Base-by-base conservation (phyloP, 2,797 vertebrate species). In the Rousettus madagascariensis region DNA sequence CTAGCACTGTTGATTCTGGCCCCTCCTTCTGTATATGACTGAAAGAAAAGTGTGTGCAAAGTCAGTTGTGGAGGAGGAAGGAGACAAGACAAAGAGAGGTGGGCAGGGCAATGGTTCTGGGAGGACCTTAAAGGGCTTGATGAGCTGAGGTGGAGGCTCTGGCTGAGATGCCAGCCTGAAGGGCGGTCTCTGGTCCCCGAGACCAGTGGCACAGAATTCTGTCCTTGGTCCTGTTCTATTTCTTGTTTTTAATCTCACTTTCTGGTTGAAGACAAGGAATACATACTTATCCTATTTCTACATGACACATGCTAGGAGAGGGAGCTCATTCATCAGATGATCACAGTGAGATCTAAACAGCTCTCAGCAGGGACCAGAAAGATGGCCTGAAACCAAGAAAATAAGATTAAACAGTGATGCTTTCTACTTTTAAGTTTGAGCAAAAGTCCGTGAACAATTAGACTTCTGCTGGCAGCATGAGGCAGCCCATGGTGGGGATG, bases 261-360 rank as follows among this genome's bases (percentile, higher is more conserved):
- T 61, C 78, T 95, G 46, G 38, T 61, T 79, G 82, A 96, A 86
- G 94, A 92, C 43, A 92, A 94, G 71, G 82, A 86, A 85, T 65
- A 85, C 8, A 59, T 13, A 28, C 41, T 41, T 63, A 57, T 36
- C n/a, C 78, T 88, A 55, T 78, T 94, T 93, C 80, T 88, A 79
- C 85, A 82, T 68, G 65, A 95, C 85, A 88, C 57, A 66, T 46
- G 68, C 1, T 22, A 92, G 16, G 65, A 69, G 38, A 59, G 75
- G 89, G n/a, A 86, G 59, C 51, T 84, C 59, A 53, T 86, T 91
- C 69, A 85, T 95, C 53, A 49, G 79, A 84, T 61, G 51, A 90
- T 84, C 74, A 74, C 46, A 15, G 1, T 68, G 55, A 89, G 65
- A 91, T 90, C 66, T 89, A 71, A 59, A 92, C 49, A 75, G 55